Base-by-base conservation (phyloP, 2,113 vertebrate genomes). In the Grallaria varia region DNA sequence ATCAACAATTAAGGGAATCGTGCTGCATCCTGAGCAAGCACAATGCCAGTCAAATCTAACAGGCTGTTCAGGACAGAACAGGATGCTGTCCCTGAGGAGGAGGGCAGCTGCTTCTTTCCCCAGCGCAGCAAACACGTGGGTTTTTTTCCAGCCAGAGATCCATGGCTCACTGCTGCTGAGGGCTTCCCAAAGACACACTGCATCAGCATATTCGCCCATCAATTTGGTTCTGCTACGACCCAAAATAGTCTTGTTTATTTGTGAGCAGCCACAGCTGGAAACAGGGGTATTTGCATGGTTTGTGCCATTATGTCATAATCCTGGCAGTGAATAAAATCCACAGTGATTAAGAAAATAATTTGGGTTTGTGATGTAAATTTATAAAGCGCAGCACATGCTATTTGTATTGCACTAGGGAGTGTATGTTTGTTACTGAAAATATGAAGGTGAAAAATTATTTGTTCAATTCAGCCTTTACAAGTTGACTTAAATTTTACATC, bases 241-340 rank as follows among this genome's bases (percentile, higher is more conserved):
- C 17, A 14, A 88, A 94, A 95, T 52, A 94, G 92, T 28, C 52
- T 60, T 50, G 39, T 55, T 77, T 78, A 58, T 75, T 82, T 72
- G 27, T 56, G 53, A 96, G 66, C 91, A 87, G 75, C 31, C 68
- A 67, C 79, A 81, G 88, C 79, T 96, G 79, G 60, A 95, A 93
- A 20, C 24, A 60, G 53, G 5, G 67, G 31, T 44, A 77, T 92
- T 60, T 81, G 40, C 52, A 35, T 72, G 44, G 37, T 31, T 94
- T 63, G 39, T 49, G 44, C 47, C 68, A 75, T 77, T 89, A 45
- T 47, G n/a, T 64, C 56, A 68, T 88, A 93, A 82, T 90, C 44
- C 79, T 72, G 18, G 64, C 40, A 78, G 40, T 16, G 56, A 90
- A 62, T 60, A 84, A 62, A 66, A 91, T 40, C 77, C 74, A 76